Conservation (phyloP, 2,888 invertebrate genomes). For the Unio delphinus region DNA sequence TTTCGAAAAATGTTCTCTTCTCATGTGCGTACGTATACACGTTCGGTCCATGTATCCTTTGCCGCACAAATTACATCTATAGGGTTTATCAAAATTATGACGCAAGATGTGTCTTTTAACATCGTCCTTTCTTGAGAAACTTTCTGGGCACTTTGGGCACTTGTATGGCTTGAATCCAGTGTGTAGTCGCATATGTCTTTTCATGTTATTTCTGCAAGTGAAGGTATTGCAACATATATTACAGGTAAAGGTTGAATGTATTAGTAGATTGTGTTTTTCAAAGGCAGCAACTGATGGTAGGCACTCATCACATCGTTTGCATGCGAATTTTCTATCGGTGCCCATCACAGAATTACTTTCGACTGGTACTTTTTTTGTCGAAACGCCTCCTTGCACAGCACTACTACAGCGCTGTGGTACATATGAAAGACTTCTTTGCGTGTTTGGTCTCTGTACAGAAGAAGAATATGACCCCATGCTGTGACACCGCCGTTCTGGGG, state of each 20-base stretch:
- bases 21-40: constrained; percentile 50
- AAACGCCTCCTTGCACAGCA: too few relatives aligned
- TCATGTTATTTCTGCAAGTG: constrained; percentile 56
- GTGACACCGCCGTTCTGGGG: too few relatives aligned
- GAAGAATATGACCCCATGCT: too few relatives aligned
- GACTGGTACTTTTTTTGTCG: neutral
- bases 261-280: constrained; percentile 47
- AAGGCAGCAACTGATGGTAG: constrained; percentile 37
- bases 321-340: constrained; percentile 31
- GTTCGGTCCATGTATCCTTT: constrained; percentile 57
- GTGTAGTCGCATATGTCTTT: constrained; percentile 56
- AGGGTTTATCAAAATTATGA: constrained; percentile 56
- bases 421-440: too few relatives aligned
- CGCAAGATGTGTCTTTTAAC: constrained; percentile 57
- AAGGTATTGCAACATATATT: constrained; percentile 52
- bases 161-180: constrained; percentile 55
- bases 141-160: constrained; percentile 47
- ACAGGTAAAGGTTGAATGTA: constrained; percentile 53
- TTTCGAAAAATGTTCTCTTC: constrained; percentile 48
- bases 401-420: too few relatives aligned
- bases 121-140: constrained; percentile 57
- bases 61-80: constrained; percentile 50
- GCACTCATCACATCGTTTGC: constrained; percentile 46
- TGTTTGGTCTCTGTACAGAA: too few relatives aligned
- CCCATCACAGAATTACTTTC: constrained; percentile 7